Percentiles rank a stretch among this genome's conserved stretches.
Evolutionary conservation across 2,113 vertebrate species (phyloP).

Genomic region (Pyrgilauda ruficollis): DNA sequence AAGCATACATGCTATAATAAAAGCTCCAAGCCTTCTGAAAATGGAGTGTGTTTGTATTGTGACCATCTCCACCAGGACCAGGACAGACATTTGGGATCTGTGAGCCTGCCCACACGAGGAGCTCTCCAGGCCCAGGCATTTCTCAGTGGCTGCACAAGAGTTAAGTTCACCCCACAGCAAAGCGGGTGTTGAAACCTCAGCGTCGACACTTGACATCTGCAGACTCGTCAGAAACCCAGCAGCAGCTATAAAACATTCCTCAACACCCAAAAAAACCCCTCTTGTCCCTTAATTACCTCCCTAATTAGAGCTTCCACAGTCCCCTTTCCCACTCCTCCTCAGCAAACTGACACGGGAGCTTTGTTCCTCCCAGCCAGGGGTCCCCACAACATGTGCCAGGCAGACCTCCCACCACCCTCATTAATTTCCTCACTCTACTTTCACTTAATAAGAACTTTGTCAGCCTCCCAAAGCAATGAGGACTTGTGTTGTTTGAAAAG

Average conservation of each 20-base stretch:
- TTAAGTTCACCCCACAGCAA: not conserved
- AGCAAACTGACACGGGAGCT: not conserved
- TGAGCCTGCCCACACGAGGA: not conserved
- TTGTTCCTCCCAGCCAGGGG: not conserved
- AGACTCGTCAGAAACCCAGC: not conserved
- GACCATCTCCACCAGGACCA: too few species aligned
- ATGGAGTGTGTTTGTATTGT: too few species aligned
- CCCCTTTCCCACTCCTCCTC: not conserved
- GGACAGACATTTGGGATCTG: not conserved
- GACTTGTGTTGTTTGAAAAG: not conserved
- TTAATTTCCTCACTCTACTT: conserved; percentile 1
- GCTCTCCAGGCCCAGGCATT: not conserved
- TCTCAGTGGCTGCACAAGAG: not conserved
- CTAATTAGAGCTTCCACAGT: conserved; percentile 26
- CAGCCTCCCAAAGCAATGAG: not conserved
- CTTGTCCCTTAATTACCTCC: conserved; percentile 34
- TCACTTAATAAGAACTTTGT: not conserved
- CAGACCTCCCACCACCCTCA: not conserved
- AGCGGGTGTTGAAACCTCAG: not conserved
- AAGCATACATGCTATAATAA: too few species aligned
- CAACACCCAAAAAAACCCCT: not conserved
- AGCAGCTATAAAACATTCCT: not conserved
- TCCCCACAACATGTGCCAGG: not conserved
- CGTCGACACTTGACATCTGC: not conserved
- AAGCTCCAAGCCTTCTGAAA: too few species aligned